Evolutionary conservation across 2,888 invertebrate genomes (phyloP).

Genomic region (Rhamphomyia laevipes): DNA sequence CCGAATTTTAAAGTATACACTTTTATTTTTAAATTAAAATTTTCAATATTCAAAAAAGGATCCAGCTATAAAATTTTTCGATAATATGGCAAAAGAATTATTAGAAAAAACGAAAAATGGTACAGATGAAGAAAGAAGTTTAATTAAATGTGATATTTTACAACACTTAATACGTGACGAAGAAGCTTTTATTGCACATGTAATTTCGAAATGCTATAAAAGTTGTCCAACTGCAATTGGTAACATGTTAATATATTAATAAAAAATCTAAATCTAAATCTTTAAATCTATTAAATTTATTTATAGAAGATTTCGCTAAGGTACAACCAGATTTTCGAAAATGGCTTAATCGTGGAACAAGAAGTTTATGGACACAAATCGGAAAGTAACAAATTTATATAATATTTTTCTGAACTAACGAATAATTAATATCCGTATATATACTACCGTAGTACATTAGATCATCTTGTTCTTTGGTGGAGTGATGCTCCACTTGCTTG

Average conservation of each 20-base stretch:
- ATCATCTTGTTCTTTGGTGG: conserved; percentile 79
- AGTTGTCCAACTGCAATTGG: conserved; percentile 17
- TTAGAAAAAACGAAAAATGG: conserved; percentile 7
- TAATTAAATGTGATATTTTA: conserved; percentile 43
- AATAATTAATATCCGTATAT: too few species aligned
- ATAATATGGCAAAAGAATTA: conserved; percentile 15
- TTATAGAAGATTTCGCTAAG: too few species aligned
- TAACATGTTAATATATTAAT: background rate
- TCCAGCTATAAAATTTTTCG: conserved; percentile 15
- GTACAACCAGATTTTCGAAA: conserved; percentile 21
- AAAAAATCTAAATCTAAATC: too few species aligned
- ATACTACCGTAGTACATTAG: conserved; percentile 48
- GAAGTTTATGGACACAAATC: conserved; percentile 64
- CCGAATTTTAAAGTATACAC: background rate
- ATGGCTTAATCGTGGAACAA: conserved; percentile 29
- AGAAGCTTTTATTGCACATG: conserved; percentile 48
- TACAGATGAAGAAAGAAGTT: conserved; percentile 22
- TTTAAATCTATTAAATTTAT: background rate
- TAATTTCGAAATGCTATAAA: conserved; percentile 16
- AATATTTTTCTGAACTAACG: too few species aligned
- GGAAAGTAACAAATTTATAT: conserved; percentile 35
- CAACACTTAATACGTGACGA: conserved; percentile 55
- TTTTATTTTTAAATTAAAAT: background rate
- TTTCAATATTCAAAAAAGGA: conserved; percentile 4
- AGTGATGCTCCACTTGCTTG: conserved; percentile 58